Percentiles rank a stretch among this genome's conserved stretches.
Evolutionary conservation across 2,888 invertebrate species (phyloP).

Genomic region (Cyaniris semiargus): DNA sequence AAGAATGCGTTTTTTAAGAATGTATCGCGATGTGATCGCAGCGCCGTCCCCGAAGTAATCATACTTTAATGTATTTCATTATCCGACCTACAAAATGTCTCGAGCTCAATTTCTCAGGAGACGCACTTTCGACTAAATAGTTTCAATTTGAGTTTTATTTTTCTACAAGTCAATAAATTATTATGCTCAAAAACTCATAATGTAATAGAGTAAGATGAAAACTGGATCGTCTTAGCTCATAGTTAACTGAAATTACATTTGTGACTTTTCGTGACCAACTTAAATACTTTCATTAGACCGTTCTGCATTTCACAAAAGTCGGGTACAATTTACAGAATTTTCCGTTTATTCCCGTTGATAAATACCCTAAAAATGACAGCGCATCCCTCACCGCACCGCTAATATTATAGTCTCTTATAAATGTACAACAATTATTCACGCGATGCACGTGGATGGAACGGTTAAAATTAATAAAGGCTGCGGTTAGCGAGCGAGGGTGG

Average conservation of each 20-base stretch:
- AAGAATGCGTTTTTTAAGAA: not conserved
- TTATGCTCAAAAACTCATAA: not conserved
- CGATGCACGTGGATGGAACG: not conserved
- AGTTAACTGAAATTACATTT: too few relatives aligned
- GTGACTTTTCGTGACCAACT: not conserved
- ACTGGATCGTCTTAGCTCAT: not conserved
- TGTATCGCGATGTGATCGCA: not conserved
- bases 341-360: not conserved
- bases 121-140: not conserved
- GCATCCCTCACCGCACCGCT: not conserved
- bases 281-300: not conserved
- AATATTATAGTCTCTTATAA: not conserved
- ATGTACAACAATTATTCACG: not conserved
- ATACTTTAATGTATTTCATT: conserved; percentile 11
- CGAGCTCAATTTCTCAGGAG: not conserved
- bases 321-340: not conserved
- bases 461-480: not conserved
- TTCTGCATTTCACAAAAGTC: not conserved
- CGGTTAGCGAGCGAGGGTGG: not conserved
- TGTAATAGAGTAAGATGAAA: not conserved
- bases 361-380: not conserved
- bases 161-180: too few relatives aligned
- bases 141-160: not conserved
- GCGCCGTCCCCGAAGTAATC: not conserved
- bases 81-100: not conserved